Conservation (phyloP, 2,113 vertebrate species). For the Girardinichthys multiradiatus region DNA sequence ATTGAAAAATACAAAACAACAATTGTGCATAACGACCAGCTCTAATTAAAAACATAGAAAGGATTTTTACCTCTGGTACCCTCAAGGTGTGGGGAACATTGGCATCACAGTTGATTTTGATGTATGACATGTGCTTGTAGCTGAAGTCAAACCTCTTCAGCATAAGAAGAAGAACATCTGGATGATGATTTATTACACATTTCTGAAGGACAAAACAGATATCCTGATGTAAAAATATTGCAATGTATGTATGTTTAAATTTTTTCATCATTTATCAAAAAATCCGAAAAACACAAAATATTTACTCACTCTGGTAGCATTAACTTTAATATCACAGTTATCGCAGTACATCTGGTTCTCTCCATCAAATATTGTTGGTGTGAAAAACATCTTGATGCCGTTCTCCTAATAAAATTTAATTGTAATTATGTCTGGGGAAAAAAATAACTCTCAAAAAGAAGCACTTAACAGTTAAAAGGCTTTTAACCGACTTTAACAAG, state of each 20-base stretch:
- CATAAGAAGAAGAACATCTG: constrained; percentile 71
- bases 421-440: neutral
- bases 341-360: constrained; percentile 77
- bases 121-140: constrained; percentile 43
- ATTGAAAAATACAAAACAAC: too few relatives aligned
- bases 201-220: constrained; percentile 24
- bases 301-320: constrained; percentile 68
- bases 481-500: neutral
- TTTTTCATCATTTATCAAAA: neutral
- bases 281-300: neutral
- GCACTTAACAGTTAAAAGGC: neutral
- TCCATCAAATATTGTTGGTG: constrained; percentile 25
- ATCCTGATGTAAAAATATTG: neutral
- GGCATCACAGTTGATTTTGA: constrained; percentile 57
- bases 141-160: constrained; percentile 75
- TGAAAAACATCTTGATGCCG: constrained; percentile 51
- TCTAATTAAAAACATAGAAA: neutral
- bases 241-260: neutral
- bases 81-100: constrained; percentile 46
- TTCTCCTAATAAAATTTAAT: constrained; percentile 30
- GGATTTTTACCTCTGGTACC: constrained; percentile 13
- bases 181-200: constrained; percentile 45
- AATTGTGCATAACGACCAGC: fast-evolving
- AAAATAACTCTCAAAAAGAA: neutral
- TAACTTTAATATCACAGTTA: constrained; percentile 50